Percentiles rank a stretch among this genome's conserved stretches.
These are phyloP conservation scores for Solenodon paradoxus DNA, from an alignment of 2,113 vertebrate genomes.

Conservation along the genomic window DNA sequence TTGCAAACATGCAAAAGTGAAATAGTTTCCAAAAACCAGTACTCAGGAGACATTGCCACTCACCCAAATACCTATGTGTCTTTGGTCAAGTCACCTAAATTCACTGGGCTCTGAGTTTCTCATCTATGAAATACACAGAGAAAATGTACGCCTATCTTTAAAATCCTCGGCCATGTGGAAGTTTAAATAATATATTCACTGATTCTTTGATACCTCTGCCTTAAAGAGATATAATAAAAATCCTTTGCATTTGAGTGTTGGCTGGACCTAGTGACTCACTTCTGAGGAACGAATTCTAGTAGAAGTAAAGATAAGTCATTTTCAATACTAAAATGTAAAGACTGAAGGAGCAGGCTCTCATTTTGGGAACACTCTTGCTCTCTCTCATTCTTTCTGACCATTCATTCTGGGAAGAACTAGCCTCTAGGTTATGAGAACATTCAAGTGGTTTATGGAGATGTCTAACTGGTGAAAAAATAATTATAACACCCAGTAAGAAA, in stretches of 20 bases:
- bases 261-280: background rate
- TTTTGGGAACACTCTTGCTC: background rate
- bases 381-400: background rate
- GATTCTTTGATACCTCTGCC: background rate
- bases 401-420: background rate
- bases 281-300: background rate
- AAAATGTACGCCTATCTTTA: background rate
- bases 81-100: background rate
- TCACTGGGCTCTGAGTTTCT: background rate
- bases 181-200: background rate
- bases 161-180: background rate
- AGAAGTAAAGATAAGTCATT: background rate
- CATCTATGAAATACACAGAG: background rate
- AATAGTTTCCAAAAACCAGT: background rate
- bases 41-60: background rate
- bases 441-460: background rate
- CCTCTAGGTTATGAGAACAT: background rate
- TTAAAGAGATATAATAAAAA: background rate
- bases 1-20: background rate
- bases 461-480: background rate
- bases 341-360: background rate
- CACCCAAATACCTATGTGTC: rapidly evolving
- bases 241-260: background rate
- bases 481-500: background rate
- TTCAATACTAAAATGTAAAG: background rate